Conservation (phyloP, 2,888 invertebrate species). For the Loripinus fragilis region DNA sequence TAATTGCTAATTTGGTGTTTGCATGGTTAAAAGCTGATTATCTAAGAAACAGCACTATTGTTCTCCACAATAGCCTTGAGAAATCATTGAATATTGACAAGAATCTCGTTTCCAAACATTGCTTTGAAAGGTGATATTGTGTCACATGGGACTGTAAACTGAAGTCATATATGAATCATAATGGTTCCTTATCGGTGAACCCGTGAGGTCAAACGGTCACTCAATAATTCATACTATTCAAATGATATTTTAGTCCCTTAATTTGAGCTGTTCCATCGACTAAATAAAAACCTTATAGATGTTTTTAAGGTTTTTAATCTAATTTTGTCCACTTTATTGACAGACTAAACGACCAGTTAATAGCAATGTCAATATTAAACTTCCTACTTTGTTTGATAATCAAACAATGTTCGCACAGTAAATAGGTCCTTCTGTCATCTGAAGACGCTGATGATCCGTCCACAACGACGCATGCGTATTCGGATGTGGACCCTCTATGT, state of each 20-base stretch:
- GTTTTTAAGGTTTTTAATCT: conserved; percentile 12
- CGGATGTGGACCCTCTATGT: no score
- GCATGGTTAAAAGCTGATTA: no score
- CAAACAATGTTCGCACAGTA: not conserved
- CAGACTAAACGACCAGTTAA: conserved; percentile 6
- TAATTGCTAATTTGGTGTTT: no score
- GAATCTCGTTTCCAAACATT: no score
- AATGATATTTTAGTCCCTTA: not conserved
- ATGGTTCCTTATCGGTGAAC: not conserved
- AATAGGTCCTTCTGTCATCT: no score
- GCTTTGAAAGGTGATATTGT: not conserved
- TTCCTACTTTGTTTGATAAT: conserved; percentile 10
- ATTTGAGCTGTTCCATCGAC: conserved; percentile 1
- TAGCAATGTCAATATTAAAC: conserved; percentile 9
- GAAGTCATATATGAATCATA: not conserved
- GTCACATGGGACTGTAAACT: not conserved
- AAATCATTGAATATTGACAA: no score
- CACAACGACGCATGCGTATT: no score
- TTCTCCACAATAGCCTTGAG: no score
- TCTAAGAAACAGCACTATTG: no score
- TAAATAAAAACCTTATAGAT: not conserved
- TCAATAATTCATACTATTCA: not conserved
- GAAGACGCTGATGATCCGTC: no score
- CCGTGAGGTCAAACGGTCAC: conserved; percentile 2
- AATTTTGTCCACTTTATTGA: conserved; percentile 13